phyloP scores from a whole-genome alignment of 2,797 vertebrate genomes.

The Characodon lateralis region DNA sequence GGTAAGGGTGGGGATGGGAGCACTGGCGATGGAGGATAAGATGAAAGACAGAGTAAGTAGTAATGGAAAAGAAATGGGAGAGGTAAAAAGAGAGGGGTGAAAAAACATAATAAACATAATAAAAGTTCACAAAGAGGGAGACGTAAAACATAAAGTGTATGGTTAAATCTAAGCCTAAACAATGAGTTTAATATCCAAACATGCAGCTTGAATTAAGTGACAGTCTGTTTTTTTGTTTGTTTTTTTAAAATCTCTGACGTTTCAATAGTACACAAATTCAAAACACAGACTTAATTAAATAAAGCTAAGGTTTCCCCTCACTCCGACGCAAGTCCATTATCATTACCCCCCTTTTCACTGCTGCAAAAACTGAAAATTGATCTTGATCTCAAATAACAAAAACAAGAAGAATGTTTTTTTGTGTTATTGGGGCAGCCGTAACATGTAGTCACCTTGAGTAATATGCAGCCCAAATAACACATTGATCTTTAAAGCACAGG shows the following conservation, averaged over 20 bases:
- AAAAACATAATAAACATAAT: not conserved
- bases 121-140: not conserved
- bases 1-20: constrained; percentile 15
- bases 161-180: not conserved
- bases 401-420: constrained; percentile 62
- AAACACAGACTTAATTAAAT: constrained; percentile 60
- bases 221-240: not conserved
- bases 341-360: constrained; percentile 23
- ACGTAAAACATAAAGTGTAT: constrained; percentile 8
- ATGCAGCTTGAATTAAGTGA: constrained; percentile 33
- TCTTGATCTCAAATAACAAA: constrained; percentile 68
- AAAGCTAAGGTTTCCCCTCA: constrained; percentile 42
- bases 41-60: constrained; percentile 20
- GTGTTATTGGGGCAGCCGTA: constrained; percentile 66
- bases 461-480: constrained; percentile 59
- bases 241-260: constrained; percentile 35
- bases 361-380: constrained; percentile 52
- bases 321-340: constrained; percentile 36
- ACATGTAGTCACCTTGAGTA: constrained; percentile 74
- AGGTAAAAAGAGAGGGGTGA: not conserved
- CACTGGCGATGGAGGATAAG: constrained; percentile 15
- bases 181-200: constrained; percentile 25
- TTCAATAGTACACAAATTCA: constrained; percentile 38
- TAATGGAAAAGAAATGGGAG: constrained; percentile 13
- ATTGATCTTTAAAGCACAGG: constrained; percentile 73